A percentile compares a stretch with the other conserved stretches of the same genome.
These are phyloP conservation scores for Pachypanchax playfairii DNA, from an alignment of 2,113 vertebrate genomes.

Conservation along the genomic window DNA sequence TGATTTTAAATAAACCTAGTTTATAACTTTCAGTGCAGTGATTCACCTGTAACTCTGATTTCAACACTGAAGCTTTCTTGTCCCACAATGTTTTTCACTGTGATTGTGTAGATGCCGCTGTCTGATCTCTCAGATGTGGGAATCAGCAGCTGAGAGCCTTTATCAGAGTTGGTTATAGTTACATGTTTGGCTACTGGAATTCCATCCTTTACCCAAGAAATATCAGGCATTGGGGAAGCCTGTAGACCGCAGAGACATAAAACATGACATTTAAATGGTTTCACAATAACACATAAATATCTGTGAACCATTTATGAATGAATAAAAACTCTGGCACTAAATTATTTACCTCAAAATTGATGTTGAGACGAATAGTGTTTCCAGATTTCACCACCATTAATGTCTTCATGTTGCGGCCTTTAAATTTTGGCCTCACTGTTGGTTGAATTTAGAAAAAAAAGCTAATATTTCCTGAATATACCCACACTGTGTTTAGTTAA, in stretches of 20 bases:
- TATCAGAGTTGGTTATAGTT: conserved; percentile 76
- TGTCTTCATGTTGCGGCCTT: conserved; percentile 77
- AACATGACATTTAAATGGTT: background rate
- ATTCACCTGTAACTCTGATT: conserved; percentile 86
- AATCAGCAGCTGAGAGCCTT: conserved; percentile 84
- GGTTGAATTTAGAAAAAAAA: conserved; percentile 4
- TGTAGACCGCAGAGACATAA: conserved; percentile 38
- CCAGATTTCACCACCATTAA: conserved; percentile 81
- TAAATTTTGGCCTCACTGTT: conserved; percentile 85
- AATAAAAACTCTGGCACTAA: too few relatives aligned
- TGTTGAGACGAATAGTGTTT: conserved; percentile 79
- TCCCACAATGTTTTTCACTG: conserved; percentile 77
- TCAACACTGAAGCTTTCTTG: conserved; percentile 81
- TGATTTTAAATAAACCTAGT: too few relatives aligned
- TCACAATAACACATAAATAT: too few relatives aligned
- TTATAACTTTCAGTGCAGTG: background rate
- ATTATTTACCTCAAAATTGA: conserved; percentile 84
- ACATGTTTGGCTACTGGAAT: conserved; percentile 76
- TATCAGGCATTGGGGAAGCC: conserved; percentile 83
- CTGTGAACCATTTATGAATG: too few relatives aligned
- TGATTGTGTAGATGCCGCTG: conserved; percentile 82
- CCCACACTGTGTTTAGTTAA: background rate
- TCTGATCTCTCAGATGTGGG: conserved; percentile 79
- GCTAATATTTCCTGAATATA: background rate
- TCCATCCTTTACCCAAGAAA: conserved; percentile 87